phyloP scores from a whole-genome alignment of 2,113 vertebrate genomes.

The Prionailurus bengalensis region DNA sequence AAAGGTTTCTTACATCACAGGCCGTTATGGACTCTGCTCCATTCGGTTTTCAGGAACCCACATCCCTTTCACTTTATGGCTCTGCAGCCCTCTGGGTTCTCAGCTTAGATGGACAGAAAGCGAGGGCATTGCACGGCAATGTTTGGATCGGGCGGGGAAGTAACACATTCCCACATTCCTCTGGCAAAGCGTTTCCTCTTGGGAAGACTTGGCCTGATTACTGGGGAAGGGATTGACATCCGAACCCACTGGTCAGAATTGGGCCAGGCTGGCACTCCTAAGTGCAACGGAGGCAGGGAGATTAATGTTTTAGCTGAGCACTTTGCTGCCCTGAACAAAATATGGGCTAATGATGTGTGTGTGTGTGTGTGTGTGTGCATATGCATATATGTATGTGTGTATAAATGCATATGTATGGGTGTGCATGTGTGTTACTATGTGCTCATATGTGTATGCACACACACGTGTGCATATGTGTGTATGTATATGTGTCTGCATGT shows the following conservation, averaged over 20 bases:
- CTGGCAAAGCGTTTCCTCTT: neutral
- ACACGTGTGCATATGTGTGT: neutral
- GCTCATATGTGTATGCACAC: too few species aligned
- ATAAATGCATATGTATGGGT: neutral
- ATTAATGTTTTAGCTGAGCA: neutral
- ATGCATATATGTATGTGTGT: fast-evolving
- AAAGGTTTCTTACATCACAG: neutral
- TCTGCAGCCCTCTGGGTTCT: neutral
- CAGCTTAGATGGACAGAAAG: neutral
- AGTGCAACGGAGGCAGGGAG: neutral
- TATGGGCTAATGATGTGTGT: neutral
- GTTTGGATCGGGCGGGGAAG: neutral
- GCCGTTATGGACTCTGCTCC: neutral
- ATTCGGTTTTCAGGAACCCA: neutral
- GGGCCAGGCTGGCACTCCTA: neutral
- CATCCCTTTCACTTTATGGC: fast-evolving
- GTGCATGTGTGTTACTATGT: too few species aligned
- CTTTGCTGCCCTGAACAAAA: neutral
- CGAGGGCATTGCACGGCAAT: fast-evolving
- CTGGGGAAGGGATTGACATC: neutral
- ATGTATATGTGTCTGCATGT: fast-evolving
- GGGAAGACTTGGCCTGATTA: neutral
- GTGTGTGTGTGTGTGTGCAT: fast-evolving
- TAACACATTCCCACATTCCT: neutral
- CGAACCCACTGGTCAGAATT: neutral